These are phyloP conservation scores for Sus cebifrons DNA, from an alignment of 2,797 vertebrate species.

Conservation along the genomic window DNA sequence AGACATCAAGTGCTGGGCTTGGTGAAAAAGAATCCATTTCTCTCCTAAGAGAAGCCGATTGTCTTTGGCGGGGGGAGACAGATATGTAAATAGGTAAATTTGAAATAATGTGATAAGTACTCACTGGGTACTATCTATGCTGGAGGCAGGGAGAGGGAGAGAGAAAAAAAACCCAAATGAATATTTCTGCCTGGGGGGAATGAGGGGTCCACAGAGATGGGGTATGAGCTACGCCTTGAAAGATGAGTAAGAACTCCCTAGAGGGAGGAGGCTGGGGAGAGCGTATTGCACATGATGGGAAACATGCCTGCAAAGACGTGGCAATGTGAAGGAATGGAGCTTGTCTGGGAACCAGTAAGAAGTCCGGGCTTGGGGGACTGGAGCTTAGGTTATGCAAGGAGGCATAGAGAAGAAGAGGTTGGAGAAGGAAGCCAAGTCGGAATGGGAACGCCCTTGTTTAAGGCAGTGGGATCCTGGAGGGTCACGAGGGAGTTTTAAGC, in stretches of 20 bases:
- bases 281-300: background rate
- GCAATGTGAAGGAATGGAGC: background rate
- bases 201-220: background rate
- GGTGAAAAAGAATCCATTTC: background rate
- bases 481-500: slow-evolving; percentile 1
- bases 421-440: background rate
- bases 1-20: background rate
- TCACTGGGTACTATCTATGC: background rate
- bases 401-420: background rate
- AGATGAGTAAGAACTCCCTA: slow-evolving; percentile 9
- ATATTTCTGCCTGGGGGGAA: background rate
- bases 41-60: slow-evolving; percentile 57
- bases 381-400: background rate
- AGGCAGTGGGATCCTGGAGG: background rate
- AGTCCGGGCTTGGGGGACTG: background rate
- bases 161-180: background rate
- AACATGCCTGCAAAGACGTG: background rate
- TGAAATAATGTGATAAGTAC: slow-evolving; percentile 17
- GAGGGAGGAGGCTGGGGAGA: background rate
- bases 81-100: slow-evolving; percentile 13
- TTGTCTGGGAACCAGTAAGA: background rate
- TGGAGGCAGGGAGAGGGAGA: background rate
- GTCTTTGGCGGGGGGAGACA: background rate
- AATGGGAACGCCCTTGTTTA: slow-evolving; percentile 6
- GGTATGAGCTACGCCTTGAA: slow-evolving; percentile 1